A percentile compares a stretch with the other conserved stretches of the same genome.
Evolutionary conservation across 2,113 vertebrate genomes (phyloP).

Genomic region (Haplotaxodon microlepis): DNA sequence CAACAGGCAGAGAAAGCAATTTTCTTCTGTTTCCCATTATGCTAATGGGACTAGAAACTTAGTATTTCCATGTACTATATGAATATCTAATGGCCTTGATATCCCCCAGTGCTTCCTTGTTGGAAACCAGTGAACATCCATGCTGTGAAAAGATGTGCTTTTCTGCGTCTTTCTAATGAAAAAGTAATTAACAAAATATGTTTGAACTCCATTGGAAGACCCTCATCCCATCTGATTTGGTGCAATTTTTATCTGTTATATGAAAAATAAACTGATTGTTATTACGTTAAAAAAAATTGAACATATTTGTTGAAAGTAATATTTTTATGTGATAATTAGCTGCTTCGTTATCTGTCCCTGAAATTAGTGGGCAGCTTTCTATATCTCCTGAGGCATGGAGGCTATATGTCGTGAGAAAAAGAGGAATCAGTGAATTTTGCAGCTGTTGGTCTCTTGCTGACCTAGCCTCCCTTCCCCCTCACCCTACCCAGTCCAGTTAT

Average conservation of each 20-base stretch:
- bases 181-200: conserved; percentile 56
- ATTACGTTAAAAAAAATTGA: background rate
- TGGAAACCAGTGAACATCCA: conserved; percentile 13
- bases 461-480: background rate
- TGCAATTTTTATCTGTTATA: background rate
- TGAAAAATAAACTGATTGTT: background rate
- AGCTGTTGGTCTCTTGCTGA: background rate
- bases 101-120: background rate
- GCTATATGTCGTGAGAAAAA: background rate
- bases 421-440: background rate
- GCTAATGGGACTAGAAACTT: conserved; percentile 34
- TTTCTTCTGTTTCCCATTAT: conserved; percentile 23
- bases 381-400: background rate
- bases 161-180: conserved; percentile 42
- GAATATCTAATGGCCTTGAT: conserved; percentile 42
- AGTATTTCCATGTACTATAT: conserved; percentile 2
- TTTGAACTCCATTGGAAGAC: conserved; percentile 30
- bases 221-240: conserved; percentile 24
- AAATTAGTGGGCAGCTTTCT: background rate
- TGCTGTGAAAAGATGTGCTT: conserved; percentile 35
- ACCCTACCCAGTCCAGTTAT: background rate
- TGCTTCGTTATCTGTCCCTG: background rate
- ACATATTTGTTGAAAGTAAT: background rate
- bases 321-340: background rate
- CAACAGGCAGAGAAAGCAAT: conserved; percentile 7